Evolutionary conservation across 2,113 vertebrate genomes (phyloP).

Genomic region (Cinclus mexicanus): DNA sequence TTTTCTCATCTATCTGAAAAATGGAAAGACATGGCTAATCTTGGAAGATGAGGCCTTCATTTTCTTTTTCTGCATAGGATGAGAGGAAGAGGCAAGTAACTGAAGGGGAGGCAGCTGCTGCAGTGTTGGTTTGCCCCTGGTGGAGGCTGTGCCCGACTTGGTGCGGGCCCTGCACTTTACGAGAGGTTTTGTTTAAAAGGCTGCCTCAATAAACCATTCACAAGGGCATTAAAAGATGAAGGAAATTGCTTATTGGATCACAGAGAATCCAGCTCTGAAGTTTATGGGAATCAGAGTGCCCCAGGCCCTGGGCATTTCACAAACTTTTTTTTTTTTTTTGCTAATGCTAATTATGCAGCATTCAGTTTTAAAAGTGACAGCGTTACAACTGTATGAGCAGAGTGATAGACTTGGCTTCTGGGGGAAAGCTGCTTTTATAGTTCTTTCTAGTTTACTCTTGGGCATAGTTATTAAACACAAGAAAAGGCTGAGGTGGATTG

Average conservation of each 20-base stretch:
- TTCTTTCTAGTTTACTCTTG: background rate
- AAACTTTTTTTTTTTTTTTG: background rate
- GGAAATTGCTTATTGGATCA: conserved; percentile 56
- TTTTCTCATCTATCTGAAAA: background rate
- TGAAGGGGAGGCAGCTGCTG: background rate
- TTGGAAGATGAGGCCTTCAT: background rate
- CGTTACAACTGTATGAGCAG: background rate
- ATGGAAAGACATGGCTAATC: background rate
- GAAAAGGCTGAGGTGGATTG: background rate
- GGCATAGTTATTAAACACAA: background rate
- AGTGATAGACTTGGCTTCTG: conserved; percentile 19
- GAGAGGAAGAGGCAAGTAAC: background rate
- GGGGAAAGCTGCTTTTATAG: background rate
- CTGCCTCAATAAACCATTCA: conserved; percentile 48
- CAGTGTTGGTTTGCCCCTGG: background rate
- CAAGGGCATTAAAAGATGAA: conserved; percentile 48
- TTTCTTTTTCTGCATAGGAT: background rate
- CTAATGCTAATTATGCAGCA: conserved; percentile 16
- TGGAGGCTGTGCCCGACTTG: background rate
- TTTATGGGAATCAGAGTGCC: conserved; percentile 33
- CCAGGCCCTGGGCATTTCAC: conserved; percentile 13
- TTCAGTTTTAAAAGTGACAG: conserved; percentile 35
- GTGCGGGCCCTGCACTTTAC: background rate
- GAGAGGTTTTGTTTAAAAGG: conserved; percentile 1
- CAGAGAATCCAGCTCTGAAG: conserved; percentile 26